Conservation (phyloP, 2,113 vertebrate genomes). For the Ranitomeya imitator region DNA sequence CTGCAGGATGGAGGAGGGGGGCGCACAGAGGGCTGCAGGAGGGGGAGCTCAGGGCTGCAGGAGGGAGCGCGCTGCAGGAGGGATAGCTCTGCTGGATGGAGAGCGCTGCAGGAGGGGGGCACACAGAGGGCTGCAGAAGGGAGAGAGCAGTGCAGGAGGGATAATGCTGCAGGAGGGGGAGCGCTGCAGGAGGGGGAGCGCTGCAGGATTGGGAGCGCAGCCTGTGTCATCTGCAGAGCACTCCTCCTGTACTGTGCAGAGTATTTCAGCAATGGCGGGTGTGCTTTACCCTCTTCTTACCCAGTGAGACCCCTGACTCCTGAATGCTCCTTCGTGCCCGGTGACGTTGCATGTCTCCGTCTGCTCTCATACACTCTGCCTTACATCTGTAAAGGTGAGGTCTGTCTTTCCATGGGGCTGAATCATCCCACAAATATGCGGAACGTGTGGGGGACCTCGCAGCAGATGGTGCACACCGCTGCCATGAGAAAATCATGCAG, state of each 20-base stretch:
- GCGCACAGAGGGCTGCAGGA: too few relatives aligned
- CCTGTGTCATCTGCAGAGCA: not conserved
- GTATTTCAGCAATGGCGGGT: not conserved
- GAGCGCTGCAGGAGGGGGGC: too few relatives aligned
- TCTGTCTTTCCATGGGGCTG: slow-evolving; percentile 31
- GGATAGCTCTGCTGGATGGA: too few relatives aligned
- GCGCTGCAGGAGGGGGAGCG: too few relatives aligned
- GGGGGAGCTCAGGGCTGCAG: too few relatives aligned
- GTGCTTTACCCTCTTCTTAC: too few relatives aligned
- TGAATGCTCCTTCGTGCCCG: not conserved
- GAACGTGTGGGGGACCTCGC: slow-evolving; percentile 27
- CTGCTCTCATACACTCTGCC: not conserved
- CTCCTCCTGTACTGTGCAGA: not conserved
- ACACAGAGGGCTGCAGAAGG: too few relatives aligned
- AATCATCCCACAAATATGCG: slow-evolving; percentile 45
- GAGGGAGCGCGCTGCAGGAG: too few relatives aligned
- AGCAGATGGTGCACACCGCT: slow-evolving; percentile 7
- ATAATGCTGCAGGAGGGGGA: too few relatives aligned
- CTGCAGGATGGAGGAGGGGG: too few relatives aligned
- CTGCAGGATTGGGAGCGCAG: not conserved
- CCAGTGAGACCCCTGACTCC: not conserved
- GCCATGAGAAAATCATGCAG: slow-evolving; percentile 6
- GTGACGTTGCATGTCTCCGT: not conserved
- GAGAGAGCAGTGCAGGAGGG: too few relatives aligned
- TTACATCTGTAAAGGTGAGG: slow-evolving; percentile 26